Percentiles rank a stretch among this genome's conserved stretches.
Conservation (phyloP, 2,113 vertebrate genomes). For the Poecilia latipinna region DNA sequence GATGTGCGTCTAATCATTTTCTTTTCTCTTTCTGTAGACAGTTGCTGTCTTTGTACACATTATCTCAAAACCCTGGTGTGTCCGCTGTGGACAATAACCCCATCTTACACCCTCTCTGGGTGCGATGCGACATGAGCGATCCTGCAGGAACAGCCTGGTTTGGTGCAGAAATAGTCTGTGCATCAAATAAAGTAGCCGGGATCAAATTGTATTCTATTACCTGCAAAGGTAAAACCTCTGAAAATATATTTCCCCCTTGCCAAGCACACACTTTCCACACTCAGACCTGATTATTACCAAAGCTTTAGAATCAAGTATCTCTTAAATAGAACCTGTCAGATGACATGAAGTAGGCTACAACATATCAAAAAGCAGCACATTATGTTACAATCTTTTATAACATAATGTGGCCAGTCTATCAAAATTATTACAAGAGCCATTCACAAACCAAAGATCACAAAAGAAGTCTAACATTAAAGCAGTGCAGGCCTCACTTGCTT, state of each 20-base stretch:
- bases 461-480: too few species aligned
- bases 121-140: constrained; percentile 89
- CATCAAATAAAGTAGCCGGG: constrained; percentile 76
- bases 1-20: neutral
- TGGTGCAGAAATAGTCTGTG: constrained; percentile 85
- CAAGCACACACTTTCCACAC: neutral
- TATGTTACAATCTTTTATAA: too few species aligned
- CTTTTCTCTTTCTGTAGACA: constrained; percentile 77
- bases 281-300: too few species aligned
- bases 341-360: too few species aligned
- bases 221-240: constrained; percentile 81
- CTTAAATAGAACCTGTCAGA: too few species aligned
- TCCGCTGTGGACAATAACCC: constrained; percentile 48
- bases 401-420: too few species aligned
- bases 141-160: constrained; percentile 87
- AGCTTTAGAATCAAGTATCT: too few species aligned
- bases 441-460: too few species aligned
- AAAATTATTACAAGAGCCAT: too few species aligned
- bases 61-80: constrained; percentile 88
- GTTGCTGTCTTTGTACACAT: constrained; percentile 88
- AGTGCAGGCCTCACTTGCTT: too few species aligned
- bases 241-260: neutral
- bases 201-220: constrained; percentile 83
- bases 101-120: constrained; percentile 87
- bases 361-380: too few species aligned